Evolutionary conservation across 2,797 vertebrate species (phyloP).

Genomic region (Catharus ustulatus): DNA sequence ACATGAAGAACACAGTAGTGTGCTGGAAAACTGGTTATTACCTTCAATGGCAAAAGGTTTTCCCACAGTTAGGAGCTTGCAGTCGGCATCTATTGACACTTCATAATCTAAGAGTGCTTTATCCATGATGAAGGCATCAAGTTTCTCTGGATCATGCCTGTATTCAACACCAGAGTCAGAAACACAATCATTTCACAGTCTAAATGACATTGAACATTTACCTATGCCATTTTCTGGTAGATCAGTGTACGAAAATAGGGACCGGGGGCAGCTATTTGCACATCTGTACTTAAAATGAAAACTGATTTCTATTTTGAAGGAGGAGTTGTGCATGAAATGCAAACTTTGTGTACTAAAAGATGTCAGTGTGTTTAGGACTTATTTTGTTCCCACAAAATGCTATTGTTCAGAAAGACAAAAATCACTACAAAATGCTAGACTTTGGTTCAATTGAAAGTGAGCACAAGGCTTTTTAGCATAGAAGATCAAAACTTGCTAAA

Average conservation of each 20-base stretch:
- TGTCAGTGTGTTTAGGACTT: neutral
- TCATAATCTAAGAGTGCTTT: slow-evolving; percentile 98
- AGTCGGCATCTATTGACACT: slow-evolving; percentile 97
- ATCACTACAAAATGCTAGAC: neutral
- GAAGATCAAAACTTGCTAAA: neutral
- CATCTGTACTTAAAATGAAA: neutral
- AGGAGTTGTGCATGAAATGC: neutral
- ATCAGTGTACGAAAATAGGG: neutral
- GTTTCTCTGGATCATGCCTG: slow-evolving; percentile 93
- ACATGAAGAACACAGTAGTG: neutral
- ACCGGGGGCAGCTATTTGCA: neutral
- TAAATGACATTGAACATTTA: neutral
- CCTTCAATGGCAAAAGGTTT: slow-evolving; percentile 99
- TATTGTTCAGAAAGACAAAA: neutral
- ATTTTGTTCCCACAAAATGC: neutral
- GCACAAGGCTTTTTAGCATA: neutral
- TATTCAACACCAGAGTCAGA: slow-evolving; percentile 57
- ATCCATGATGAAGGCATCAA: slow-evolving; percentile 99
- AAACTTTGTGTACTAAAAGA: neutral
- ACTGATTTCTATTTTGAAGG: neutral
- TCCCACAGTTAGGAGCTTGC: slow-evolving; percentile 94
- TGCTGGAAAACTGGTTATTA: slow-evolving; percentile 60
- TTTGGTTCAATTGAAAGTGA: neutral
- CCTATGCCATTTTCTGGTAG: neutral
- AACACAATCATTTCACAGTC: slow-evolving; percentile 39